These are phyloP conservation scores for Diabrotica virgifera DNA, from an alignment of 1,140 invertebrate genomes.

Conservation along the genomic window DNA sequence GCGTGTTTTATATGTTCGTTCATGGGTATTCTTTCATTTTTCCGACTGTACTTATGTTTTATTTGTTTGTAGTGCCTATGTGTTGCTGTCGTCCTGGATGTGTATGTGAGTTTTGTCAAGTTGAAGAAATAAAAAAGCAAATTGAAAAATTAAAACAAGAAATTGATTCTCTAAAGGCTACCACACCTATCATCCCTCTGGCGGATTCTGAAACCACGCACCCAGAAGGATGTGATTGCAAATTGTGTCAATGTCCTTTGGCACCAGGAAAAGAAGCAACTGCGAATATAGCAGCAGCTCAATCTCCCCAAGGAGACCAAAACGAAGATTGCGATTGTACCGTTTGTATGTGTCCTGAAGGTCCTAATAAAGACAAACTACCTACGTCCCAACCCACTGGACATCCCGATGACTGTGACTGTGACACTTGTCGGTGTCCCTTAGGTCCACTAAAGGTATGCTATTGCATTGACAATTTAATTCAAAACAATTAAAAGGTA, in stretches of 20 bases:
- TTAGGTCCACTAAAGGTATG: neutral
- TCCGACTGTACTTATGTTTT: no score
- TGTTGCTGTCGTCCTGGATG: slow-evolving; percentile 22
- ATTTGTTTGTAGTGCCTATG: no score
- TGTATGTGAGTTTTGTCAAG: slow-evolving; percentile 17
- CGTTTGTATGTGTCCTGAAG: slow-evolving; percentile 20
- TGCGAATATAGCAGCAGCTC: neutral
- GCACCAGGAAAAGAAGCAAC: neutral
- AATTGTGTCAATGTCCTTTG: slow-evolving; percentile 12
- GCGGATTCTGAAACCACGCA: no score
- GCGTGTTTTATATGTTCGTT: no score
- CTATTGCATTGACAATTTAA: no score
- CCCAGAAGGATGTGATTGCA: slow-evolving; percentile 11
- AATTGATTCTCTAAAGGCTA: neutral
- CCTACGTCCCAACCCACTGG: neutral
- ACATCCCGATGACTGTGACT: slow-evolving; percentile 17
- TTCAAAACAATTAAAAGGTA: no score
- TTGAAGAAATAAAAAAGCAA: slow-evolving; percentile 10
- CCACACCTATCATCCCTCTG: neutral
- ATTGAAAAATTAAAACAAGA: neutral
- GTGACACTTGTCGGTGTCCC: slow-evolving; percentile 21
- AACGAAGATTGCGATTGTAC: slow-evolving; percentile 19
- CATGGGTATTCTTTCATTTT: no score
- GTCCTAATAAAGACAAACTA: neutral
- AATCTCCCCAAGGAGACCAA: neutral